Percentiles rank a stretch among this genome's conserved stretches.
Conservation (phyloP, 2,797 vertebrate species). For the Macropodus opercularis region DNA sequence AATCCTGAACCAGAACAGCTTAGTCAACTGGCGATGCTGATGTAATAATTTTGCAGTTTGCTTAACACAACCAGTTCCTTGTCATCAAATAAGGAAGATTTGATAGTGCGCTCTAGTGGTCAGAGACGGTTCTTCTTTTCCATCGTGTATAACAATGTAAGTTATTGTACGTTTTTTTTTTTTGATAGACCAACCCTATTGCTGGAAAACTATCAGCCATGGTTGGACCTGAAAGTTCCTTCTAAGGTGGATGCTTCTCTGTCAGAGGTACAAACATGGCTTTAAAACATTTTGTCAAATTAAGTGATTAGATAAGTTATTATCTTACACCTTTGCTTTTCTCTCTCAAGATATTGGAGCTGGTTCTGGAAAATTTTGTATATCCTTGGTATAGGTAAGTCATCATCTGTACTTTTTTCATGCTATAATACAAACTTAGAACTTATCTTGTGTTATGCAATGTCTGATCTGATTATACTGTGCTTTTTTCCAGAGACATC, state of each 20-base stretch:
- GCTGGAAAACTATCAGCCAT: slow-evolving; percentile 97
- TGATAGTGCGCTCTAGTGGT: slow-evolving; percentile 48
- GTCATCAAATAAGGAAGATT: background rate
- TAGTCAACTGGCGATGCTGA: background rate
- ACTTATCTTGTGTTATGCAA: background rate
- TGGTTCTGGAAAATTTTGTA: slow-evolving; percentile 97
- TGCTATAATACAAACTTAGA: background rate
- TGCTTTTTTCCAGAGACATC: slow-evolving; percentile 84
- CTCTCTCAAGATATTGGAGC: slow-evolving; percentile 89
- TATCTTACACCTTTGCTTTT: background rate
- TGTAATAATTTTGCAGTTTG: too few species aligned
- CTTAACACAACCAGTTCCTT: background rate
- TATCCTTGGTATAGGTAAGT: slow-evolving; percentile 97
- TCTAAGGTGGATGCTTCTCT: slow-evolving; percentile 96
- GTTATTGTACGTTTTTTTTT: background rate
- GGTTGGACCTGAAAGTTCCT: slow-evolving; percentile 92
- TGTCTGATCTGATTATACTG: slow-evolving; percentile 4
- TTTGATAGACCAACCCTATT: slow-evolving; percentile 87
- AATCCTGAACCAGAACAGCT: background rate
- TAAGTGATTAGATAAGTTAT: background rate
- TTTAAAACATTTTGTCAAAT: background rate
- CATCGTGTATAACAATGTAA: background rate
- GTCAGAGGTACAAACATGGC: slow-evolving; percentile 85
- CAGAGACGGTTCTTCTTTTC: background rate
- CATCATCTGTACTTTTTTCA: slow-evolving; percentile 15